These are phyloP conservation scores for Drosophila arizonae DNA, from an alignment of 1,140 invertebrate species.

Conservation along the genomic window DNA sequence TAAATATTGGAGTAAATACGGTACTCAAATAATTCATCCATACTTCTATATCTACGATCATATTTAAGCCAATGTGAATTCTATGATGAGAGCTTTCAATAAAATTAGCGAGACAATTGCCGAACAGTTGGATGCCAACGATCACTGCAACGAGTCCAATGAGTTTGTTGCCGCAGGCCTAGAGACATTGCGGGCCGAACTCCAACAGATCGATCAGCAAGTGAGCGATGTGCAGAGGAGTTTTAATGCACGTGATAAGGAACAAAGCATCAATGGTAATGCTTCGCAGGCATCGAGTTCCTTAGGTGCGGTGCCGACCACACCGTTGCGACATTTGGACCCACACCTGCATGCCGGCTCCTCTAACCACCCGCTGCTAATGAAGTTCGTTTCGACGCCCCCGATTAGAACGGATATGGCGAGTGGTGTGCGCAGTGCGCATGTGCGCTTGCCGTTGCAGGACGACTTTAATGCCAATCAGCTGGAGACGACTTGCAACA, in stretches of 20 bases:
- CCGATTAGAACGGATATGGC: conserved; percentile 65
- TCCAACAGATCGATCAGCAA: conserved; percentile 57
- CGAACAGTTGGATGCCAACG: conserved; percentile 62
- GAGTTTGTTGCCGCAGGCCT: conserved; percentile 53
- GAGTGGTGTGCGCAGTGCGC: conserved; percentile 18
- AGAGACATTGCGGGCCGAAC: conserved; percentile 38
- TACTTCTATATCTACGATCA: background rate
- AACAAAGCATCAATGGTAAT: conserved; percentile 24
- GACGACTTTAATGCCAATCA: conserved; percentile 61
- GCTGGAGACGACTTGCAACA: conserved; percentile 52
- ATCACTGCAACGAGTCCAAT: conserved; percentile 59
- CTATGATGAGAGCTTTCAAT: conserved; percentile 59
- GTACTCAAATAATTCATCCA: background rate
- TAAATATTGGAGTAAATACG: background rate
- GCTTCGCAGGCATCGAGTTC: background rate
- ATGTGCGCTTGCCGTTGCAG: conserved; percentile 63
- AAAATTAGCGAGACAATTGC: conserved; percentile 53
- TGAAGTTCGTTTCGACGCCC: conserved; percentile 73
- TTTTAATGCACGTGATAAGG: conserved; percentile 43
- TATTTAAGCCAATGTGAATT: conserved; percentile 33
- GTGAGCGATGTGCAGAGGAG: conserved; percentile 49
- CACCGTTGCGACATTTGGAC: conserved; percentile 35
- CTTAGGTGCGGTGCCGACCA: conserved; percentile 19
- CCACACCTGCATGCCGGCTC: background rate
- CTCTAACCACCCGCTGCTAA: conserved; percentile 34